Evolutionary conservation across 2,113 vertebrate genomes (phyloP).

Genomic region (Lepus timidus): DNA sequence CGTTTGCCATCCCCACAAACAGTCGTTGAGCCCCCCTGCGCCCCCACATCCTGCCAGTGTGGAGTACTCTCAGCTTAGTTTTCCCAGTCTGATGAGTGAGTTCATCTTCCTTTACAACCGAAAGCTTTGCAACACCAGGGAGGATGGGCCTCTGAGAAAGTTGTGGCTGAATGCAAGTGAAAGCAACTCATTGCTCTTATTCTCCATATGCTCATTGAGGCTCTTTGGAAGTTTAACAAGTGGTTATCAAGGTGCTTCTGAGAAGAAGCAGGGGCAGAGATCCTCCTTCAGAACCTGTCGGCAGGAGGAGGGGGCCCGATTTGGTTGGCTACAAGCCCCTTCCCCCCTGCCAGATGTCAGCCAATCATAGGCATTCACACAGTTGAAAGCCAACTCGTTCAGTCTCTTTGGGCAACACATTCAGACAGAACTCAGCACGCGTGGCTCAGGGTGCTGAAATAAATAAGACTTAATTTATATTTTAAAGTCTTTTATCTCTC

Average conservation of each 20-base stretch:
- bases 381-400: conserved; percentile 57
- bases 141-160: background rate
- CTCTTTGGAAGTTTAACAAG: conserved; percentile 64
- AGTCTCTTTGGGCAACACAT: background rate
- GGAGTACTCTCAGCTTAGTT: background rate
- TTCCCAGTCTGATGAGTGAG: background rate
- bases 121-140: background rate
- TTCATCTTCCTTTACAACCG: background rate
- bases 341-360: conserved; percentile 18
- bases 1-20: background rate
- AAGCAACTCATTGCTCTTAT: background rate
- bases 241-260: conserved; percentile 48
- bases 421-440: background rate
- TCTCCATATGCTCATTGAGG: background rate
- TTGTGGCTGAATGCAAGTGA: background rate
- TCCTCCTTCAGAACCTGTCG: background rate
- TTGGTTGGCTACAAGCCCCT: background rate
- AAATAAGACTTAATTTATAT: conserved; percentile 65
- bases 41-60: background rate
- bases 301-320: background rate
- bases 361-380: conserved; percentile 38
- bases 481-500: conserved; percentile 74
- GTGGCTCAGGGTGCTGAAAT: conserved; percentile 41
- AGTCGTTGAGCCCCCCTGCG: background rate
- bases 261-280: conserved; percentile 30